Conservation (phyloP, 2,797 vertebrate genomes). For the Fundulus diaphanus region DNA sequence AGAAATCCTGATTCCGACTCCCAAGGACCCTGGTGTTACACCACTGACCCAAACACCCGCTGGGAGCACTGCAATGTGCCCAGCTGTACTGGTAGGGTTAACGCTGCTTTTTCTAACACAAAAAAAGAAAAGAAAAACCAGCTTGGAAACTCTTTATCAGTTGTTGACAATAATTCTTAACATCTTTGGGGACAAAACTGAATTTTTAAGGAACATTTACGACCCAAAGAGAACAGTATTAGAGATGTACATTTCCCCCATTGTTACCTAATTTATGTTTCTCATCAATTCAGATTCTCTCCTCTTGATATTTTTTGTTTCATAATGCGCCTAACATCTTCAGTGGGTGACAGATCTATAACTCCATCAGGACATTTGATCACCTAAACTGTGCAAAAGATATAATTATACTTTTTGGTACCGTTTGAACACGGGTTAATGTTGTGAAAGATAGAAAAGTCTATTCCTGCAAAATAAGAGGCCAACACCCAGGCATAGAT, state of each 20-base stretch:
- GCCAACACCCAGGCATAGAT: background rate
- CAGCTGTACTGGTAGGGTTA: slow-evolving; percentile 86
- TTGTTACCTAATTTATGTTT: background rate
- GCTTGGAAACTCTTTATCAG: background rate
- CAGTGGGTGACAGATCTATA: background rate
- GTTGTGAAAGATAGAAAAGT: background rate
- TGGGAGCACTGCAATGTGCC: slow-evolving; percentile 87
- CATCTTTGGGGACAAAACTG: background rate
- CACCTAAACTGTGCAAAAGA: background rate
- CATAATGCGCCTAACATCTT: background rate
- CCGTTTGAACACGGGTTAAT: background rate
- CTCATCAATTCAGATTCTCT: background rate
- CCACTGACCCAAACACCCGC: slow-evolving; percentile 79
- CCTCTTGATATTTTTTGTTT: background rate
- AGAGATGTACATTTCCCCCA: background rate
- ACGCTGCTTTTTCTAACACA: background rate
- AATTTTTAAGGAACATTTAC: background rate
- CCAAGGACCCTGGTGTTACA: slow-evolving; percentile 94
- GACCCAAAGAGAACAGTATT: background rate
- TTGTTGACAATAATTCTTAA: background rate
- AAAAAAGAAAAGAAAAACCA: background rate
- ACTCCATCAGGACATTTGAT: background rate
- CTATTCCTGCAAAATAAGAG: background rate
- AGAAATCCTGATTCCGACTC: slow-evolving; percentile 89
- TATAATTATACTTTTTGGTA: background rate